Evolutionary conservation across 2,113 vertebrate genomes (phyloP), one percentile per base, ranked within the genome.

Genomic region (Platycercus adscitus): DNA sequence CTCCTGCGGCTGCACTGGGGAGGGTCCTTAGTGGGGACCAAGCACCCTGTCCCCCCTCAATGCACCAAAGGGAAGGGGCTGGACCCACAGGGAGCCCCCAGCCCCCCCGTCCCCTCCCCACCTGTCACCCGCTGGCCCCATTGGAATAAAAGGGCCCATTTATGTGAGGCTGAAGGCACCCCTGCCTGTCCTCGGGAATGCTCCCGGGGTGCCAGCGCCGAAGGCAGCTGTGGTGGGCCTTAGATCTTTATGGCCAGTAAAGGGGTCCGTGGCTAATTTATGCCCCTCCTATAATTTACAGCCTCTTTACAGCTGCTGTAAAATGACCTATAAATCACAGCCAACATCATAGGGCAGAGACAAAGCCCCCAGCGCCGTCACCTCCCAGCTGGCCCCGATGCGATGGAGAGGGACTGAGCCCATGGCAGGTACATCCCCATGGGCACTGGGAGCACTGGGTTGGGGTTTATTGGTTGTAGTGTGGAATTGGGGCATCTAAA

Each of bases 281-380:
- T 94, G 88, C 96, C 91, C 95, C 91, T 96, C 93, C 95, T 97
- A 71, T 97, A 97, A 97, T 97, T 97, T 96, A 97, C 95, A 96
- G 92, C 95, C 95, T 88, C 93, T 97, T 96, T 96, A 97, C 97
- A 97, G 95, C 95, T 95, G 96, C 96, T 97, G 97, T 97, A 97
- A 97, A 97, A 78, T 78, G 85, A 75, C 87, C 95, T 80, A 94
- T 97, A 96, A 97, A 97, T 97, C 95, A 93, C 11, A 14, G 72
- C 31, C 87, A 92, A 89, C 94, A 91, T 97, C 95, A 96, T 12
- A 96, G 91, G 8, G 11, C 69, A 13, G 69, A 66, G 94, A 94
- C 93, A 95, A 93, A 92, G 95, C 84, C 73, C 73, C 6, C 78
- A 0, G 63, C 73, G 46, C 68, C 56, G 28, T 88, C 92, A 89